Base-by-base conservation (phyloP, 2,888 invertebrate genomes). In the Dichetophora obliterata region DNA sequence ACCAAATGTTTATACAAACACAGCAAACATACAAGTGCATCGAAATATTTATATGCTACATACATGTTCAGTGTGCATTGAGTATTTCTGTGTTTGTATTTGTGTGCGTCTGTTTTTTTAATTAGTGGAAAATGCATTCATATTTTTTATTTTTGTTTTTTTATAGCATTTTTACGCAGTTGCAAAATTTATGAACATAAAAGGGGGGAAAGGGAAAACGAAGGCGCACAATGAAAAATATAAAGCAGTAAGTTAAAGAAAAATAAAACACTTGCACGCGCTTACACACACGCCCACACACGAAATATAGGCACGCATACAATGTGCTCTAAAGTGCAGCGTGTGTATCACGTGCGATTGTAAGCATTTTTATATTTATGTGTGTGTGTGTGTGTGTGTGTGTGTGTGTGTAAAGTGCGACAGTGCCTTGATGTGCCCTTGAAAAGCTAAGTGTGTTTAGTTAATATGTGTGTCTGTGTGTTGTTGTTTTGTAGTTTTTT, bases 51-150 rank as follows among this genome's bases (percentile, higher is more conserved):
- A 43, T 43, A 14, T 43, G 43, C 43, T 43, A 14, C 43, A 43
- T n/a, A n/a, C 2, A 43, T 14, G 14, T 43, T 11, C 43, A 43
- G 14, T 43, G 43, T 43, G 43, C 43, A 14, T 43, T 43, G 37
- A 37, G 37, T 37, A 8, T 8, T 37, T 37, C 4, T 37, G 37
- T 59, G 24, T 4, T 9, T 59, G 57, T 16, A n/a, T 6, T 3
- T 31, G 34, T 63, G 34, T 31, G 63, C 63, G 63, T 63, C 14
- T 63, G n/a, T n/a, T n/a, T 14, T 63, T 63, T 63, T 63, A 63
- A 63, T 63, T 63, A 31, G 63, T 31, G 31, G 31, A 27, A 31
- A 63, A 63, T 63, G 63, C 63, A 31, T 63, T 63, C 22, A 19
- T 54, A 19, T 19, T 31, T n/a, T n/a, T 27, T 11, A 6, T 61